A percentile compares a stretch with the other conserved stretches of the same genome.
Evolutionary conservation across 1,140 invertebrate species (phyloP).

Genomic region (Sipha flava): DNA sequence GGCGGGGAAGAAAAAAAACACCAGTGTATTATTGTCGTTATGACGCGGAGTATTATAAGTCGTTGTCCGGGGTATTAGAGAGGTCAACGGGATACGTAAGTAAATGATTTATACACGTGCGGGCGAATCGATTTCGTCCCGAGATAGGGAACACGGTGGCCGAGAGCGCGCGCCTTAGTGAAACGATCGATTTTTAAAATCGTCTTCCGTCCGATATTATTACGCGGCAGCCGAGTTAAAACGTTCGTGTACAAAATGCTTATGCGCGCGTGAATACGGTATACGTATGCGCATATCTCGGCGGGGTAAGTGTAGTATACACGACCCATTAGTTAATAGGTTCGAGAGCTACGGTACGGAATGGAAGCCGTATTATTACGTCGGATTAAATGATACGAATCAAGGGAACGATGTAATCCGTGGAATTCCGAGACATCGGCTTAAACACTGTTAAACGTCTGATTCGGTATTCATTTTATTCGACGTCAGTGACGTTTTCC

Average conservation of each 20-base stretch:
- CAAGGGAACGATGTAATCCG: neutral
- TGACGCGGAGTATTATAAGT: neutral
- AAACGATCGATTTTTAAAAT: neutral
- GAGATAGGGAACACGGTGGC: conserved; percentile 2
- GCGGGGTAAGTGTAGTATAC: neutral
- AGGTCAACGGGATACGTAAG: neutral
- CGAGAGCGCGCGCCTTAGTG: no score
- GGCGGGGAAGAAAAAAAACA: no score
- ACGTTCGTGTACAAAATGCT: no score
- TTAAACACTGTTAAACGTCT: conserved; percentile 7
- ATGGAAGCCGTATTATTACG: conserved; percentile 13
- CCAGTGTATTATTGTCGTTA: no score
- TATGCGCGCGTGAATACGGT: no score
- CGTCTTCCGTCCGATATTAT: neutral
- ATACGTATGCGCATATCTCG: neutral
- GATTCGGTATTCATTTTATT: neutral
- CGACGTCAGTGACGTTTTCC: neutral
- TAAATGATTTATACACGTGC: neutral
- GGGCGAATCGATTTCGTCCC: neutral
- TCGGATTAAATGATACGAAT: conserved; percentile 23
- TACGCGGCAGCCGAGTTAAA: no score
- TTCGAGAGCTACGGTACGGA: neutral
- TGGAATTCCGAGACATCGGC: neutral
- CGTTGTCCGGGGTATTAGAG: neutral
- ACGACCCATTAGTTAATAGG: conserved; percentile 6